phyloP scores from a whole-genome alignment of 2,888 invertebrate genomes.

The Diarsia brunnea region DNA sequence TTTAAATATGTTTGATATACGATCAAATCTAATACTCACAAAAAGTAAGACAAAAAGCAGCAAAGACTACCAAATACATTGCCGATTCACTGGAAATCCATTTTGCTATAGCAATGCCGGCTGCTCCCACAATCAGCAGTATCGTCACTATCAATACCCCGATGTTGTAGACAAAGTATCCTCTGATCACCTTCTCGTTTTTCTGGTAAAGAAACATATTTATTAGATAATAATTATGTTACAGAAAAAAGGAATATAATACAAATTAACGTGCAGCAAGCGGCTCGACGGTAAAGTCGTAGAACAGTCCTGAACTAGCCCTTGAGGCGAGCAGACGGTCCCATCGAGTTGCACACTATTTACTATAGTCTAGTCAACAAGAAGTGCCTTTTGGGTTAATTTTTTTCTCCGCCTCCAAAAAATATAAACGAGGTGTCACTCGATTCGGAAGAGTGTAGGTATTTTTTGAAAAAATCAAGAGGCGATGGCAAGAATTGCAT shows the following conservation, averaged over 20 bases:
- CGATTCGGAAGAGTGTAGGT: too few relatives aligned
- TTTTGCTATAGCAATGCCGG: not conserved
- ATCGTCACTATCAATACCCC: conserved; percentile 6
- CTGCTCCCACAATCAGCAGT: not conserved
- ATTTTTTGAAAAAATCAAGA: too few relatives aligned
- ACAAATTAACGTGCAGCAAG: too few relatives aligned
- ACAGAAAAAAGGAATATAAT: too few relatives aligned
- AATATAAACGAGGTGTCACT: too few relatives aligned
- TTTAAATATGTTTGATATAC: not conserved
- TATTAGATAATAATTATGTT: not conserved
- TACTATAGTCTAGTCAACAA: too few relatives aligned
- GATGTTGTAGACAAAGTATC: conserved; percentile 56
- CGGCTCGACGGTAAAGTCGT: too few relatives aligned
- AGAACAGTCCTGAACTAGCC: too few relatives aligned
- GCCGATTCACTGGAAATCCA: not conserved
- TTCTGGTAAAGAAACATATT: conserved; percentile 58
- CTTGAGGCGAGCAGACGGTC: too few relatives aligned
- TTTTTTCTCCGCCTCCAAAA: too few relatives aligned
- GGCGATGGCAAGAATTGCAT: too few relatives aligned
- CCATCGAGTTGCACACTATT: not conserved
- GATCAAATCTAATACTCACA: conserved; percentile 15
- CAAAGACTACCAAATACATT: not conserved
- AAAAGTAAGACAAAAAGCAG: not conserved
- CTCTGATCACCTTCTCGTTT: conserved; percentile 44
- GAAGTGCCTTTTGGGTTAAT: too few relatives aligned